Base-by-base conservation (phyloP, 2,797 vertebrate species). In the Dryobates pubescens region DNA sequence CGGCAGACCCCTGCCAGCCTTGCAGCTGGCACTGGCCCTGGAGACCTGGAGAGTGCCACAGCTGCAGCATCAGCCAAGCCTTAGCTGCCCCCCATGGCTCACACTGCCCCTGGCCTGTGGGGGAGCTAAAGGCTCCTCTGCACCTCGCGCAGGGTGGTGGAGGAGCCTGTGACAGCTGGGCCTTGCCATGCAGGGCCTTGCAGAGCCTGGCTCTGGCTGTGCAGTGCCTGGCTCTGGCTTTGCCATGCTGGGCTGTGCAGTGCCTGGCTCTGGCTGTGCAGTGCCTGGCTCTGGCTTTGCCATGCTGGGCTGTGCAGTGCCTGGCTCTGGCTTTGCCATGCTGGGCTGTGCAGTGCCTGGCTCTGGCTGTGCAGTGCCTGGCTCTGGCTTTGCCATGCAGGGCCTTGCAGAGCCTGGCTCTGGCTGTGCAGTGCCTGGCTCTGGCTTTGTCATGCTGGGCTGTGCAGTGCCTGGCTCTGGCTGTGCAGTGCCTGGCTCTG, bases 21-120 rank as follows among this genome's bases (percentile, higher is more conserved):
- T 2, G 2, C 38, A 4, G 2, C 2, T 13, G 64, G 24, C 15
- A 7, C 47, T 15, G 2, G 13, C 38, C 27, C 18, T 24, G 41
- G 14, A 57, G 45, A 64, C 30, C 59, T 59, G 41, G 34, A 43
- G 74, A 22, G 54, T 17, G 58, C 51, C 17, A 13, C 38, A 8
- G 6, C 30, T 77, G 13, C 22, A 13, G 23, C 49, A 24, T 7
- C 49, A 51, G 49, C 49, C 22, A 24, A 24, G 41, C 41, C 41
- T 43, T 17, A 43, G 41, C n/a, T 68, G 17, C 6, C 16, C 58
- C 30, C 0, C 38, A 8, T 4, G 32, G 36, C 32, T 73, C 3
- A 14, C 38, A 30, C n/a, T 68, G 17, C 6, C 19, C n/a, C 24
- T 32, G 63, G 56, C 62, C n/a, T 27, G 0, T 1, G 3, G 47